These are phyloP conservation scores for Zaprionus lachaisei DNA, from an alignment of 1,140 invertebrate genomes.

Conservation along the genomic window DNA sequence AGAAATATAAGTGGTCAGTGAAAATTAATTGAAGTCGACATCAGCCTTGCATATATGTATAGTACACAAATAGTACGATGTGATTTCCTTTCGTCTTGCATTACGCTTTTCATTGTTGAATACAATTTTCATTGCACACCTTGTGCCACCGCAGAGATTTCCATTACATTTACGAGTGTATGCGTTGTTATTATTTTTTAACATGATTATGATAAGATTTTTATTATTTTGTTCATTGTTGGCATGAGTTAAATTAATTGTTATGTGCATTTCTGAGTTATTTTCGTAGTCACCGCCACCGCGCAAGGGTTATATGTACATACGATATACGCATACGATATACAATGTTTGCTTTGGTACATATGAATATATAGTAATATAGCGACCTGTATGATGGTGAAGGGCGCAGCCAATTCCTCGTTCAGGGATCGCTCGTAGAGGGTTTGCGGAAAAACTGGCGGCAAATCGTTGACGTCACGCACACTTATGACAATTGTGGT, in stretches of 20 bases:
- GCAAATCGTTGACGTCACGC: constrained; percentile 92
- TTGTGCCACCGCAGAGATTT: constrained; percentile 8
- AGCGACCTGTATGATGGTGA: constrained; percentile 89
- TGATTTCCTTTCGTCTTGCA: constrained; percentile 10
- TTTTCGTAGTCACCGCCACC: neutral
- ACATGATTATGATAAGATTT: neutral
- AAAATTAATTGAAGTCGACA: constrained; percentile 27
- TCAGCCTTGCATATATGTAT: neutral
- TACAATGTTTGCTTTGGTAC: constrained; percentile 23
- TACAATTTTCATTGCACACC: constrained; percentile 33
- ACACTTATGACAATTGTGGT: constrained; percentile 91
- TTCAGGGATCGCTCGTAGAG: constrained; percentile 88
- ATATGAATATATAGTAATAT: constrained; percentile 32
- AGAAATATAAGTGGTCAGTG: neutral
- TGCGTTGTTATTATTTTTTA: constrained; percentile 23
- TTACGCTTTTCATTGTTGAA: constrained; percentile 14
- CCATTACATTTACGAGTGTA: constrained; percentile 13
- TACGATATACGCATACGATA: constrained; percentile 16
- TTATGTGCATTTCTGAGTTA: constrained; percentile 45
- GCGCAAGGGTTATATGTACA: constrained; percentile 17
- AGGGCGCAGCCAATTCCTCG: constrained; percentile 87
- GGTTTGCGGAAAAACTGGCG: constrained; percentile 90
- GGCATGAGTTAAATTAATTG: constrained; percentile 71
- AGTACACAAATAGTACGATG: constrained; percentile 13
- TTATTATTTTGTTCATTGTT: constrained; percentile 53